Evolutionary conservation across 2,888 invertebrate genomes (phyloP).

Genomic region (Epistrophella euchroma): DNA sequence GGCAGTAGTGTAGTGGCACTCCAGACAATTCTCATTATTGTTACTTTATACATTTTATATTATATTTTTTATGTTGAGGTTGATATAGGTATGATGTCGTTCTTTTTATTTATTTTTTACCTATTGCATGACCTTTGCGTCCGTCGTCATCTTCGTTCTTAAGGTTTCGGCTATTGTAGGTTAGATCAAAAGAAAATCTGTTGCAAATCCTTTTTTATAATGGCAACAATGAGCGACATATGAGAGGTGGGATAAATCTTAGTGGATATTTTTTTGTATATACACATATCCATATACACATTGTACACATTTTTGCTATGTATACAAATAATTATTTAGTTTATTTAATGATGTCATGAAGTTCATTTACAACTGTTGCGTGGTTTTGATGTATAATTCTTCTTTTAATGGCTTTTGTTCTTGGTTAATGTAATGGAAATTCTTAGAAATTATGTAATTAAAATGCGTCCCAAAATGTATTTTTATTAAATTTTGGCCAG

Average conservation of each 20-base stretch:
- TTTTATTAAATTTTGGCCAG: too few relatives aligned
- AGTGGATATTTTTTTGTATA: neutral
- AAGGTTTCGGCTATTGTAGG: neutral
- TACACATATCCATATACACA: too few relatives aligned
- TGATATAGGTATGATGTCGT: neutral
- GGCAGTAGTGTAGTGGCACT: slow-evolving; percentile 60
- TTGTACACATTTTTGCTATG: too few relatives aligned
- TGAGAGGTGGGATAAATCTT: slow-evolving; percentile 26
- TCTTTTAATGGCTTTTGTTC: too few relatives aligned
- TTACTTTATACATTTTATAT: slow-evolving; percentile 56
- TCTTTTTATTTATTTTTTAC: slow-evolving; percentile 15
- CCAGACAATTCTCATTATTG: slow-evolving; percentile 75
- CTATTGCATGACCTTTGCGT: slow-evolving; percentile 7
- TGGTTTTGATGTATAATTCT: too few relatives aligned
- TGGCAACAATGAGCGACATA: slow-evolving; percentile 5
- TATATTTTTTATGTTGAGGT: slow-evolving; percentile 15
- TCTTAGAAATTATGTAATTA: too few relatives aligned
- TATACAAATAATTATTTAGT: too few relatives aligned
- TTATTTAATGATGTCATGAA: too few relatives aligned
- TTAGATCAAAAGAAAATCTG: slow-evolving; percentile 11
- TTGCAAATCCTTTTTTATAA: slow-evolving; percentile 21
- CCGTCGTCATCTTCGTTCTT: neutral
- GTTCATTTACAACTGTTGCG: too few relatives aligned
- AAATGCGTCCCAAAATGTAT: too few relatives aligned
- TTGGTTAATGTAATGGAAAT: too few relatives aligned